Conservation (phyloP, 2,113 vertebrate genomes). For the Indicator maculatus region DNA sequence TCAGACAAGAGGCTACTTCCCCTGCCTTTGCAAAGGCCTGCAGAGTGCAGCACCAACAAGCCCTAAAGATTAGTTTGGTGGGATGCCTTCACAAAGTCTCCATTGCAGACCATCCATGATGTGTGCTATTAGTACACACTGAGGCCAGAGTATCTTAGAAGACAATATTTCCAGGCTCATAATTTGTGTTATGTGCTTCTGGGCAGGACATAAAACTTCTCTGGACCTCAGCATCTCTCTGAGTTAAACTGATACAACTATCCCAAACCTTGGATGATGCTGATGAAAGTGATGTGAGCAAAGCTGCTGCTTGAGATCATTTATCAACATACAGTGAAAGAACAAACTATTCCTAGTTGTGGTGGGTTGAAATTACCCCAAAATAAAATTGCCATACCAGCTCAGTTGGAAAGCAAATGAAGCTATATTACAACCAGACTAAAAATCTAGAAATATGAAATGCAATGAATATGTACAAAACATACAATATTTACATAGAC, state of each 20-base stretch:
- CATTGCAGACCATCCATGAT: fast-evolving
- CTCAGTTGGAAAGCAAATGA: too few relatives aligned
- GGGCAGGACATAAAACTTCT: background rate
- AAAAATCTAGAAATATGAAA: too few relatives aligned
- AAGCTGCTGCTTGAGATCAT: background rate
- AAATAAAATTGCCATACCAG: too few relatives aligned
- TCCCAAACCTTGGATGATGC: background rate
- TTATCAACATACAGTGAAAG: background rate
- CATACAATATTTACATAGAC: too few relatives aligned
- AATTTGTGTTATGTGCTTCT: background rate
- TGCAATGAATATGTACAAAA: too few relatives aligned
- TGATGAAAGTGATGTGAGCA: background rate
- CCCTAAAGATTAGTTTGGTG: background rate
- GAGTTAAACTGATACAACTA: background rate
- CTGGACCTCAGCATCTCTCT: background rate
- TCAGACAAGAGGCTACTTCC: background rate
- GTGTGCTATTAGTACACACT: background rate
- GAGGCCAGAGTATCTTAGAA: background rate
- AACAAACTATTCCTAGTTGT: background rate
- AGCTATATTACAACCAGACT: too few relatives aligned
- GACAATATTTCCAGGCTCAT: background rate
- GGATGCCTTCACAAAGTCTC: background rate
- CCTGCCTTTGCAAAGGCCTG: background rate
- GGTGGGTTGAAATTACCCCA: too few relatives aligned
- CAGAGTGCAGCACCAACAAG: background rate